phyloP scores from a whole-genome alignment of 2,113 vertebrate species.

The Alces alces region DNA sequence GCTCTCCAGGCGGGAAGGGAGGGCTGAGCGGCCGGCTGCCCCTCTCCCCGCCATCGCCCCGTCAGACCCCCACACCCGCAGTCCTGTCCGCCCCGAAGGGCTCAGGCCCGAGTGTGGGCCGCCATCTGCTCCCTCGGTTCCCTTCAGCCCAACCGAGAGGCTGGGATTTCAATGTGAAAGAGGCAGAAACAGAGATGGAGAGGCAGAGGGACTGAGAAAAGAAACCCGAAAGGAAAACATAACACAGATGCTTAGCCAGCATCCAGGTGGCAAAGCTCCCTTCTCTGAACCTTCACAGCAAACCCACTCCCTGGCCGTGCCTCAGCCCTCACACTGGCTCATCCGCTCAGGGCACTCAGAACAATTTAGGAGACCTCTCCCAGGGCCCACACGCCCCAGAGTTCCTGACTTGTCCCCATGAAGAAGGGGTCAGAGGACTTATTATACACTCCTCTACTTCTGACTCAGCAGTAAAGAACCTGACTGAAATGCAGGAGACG shows the following conservation, averaged over 20 bases:
- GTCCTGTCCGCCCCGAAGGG: neutral
- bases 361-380: neutral
- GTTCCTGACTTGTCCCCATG: neutral
- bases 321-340: neutral
- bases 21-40: neutral
- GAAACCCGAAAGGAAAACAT: neutral
- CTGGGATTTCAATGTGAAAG: neutral
- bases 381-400: rapidly evolving
- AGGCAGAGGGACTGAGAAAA: neutral
- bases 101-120: neutral
- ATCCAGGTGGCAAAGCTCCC: neutral
- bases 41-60: neutral
- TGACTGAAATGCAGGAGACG: neutral
- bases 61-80: neutral
- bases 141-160: neutral
- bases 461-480: neutral
- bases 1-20: neutral
- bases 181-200: neutral
- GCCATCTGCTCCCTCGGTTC: neutral
- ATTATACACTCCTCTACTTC: neutral
- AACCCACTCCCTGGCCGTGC: rapidly evolving
- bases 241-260: neutral
- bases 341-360: neutral
- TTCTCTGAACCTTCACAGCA: neutral
- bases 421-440: neutral